phyloP scores from a whole-genome alignment of 1,140 invertebrate species.

The Trissolcus basalis region DNA sequence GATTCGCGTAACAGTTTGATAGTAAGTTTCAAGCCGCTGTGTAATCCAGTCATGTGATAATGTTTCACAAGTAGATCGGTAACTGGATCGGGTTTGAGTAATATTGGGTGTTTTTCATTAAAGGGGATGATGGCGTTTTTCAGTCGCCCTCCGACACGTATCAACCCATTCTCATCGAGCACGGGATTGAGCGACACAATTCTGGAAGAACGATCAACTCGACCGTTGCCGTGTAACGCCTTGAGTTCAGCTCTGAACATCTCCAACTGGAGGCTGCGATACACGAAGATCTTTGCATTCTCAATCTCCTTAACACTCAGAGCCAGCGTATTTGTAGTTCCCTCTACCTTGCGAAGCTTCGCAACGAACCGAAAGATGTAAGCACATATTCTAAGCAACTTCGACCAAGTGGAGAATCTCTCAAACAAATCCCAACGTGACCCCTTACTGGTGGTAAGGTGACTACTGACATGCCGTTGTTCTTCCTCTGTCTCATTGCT shows the following conservation, averaged over 20 bases:
- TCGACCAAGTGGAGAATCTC: slow-evolving; percentile 4
- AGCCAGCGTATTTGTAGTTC: no score
- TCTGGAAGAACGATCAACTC: not conserved
- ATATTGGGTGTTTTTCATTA: not conserved
- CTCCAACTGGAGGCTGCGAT: no score
- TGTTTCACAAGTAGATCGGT: no score
- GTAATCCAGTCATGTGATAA: no score
- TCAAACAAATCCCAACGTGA: not conserved
- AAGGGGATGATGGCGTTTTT: not conserved
- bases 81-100: not conserved
- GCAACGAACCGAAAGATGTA: not conserved
- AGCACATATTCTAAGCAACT: not conserved
- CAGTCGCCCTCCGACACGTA: not conserved
- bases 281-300: no score
- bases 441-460: not conserved
- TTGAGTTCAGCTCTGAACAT: no score
- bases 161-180: no score
- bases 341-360: not conserved
- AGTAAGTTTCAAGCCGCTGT: no score
- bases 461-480: not conserved
- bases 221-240: not conserved
- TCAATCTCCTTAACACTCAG: no score
- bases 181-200: no score
- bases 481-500: not conserved
- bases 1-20: no score